Evolutionary conservation across 1,140 invertebrate species (phyloP), one percentile per base, ranked within the genome.

Genomic region (Lasioglossum albipes): DNA sequence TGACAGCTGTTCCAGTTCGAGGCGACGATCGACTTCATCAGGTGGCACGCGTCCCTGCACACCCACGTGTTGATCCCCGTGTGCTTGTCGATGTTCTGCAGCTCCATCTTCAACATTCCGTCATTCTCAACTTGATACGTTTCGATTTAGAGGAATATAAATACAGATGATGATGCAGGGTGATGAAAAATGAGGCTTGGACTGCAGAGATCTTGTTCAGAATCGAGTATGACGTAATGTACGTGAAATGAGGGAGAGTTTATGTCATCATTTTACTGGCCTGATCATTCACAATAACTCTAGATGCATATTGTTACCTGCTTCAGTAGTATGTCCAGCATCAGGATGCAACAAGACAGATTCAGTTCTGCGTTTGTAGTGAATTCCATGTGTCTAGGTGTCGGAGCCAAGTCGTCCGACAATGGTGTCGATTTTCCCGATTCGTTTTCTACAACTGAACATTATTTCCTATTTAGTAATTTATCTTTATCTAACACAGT

Each of bases 291-390:
- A 27, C 27, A 27, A 27, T 27, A 27, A 27, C 27, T 27, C 27
- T 27, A 27, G 27, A 27, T 27, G 36, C 36, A 5, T 36, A 36
- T 36, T 36, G 36, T 84, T 83, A 97, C 97, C 94, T 99, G 99
- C 94, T 99, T 99, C 6, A 99, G 93, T 57, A 99, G 92, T 82
- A 99, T 96, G 92, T 99, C 99, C 73, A 99, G 93, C 98, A 99
- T 99, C 4, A 99, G 95, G 81, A 99, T 97, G 91, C 98, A 99
- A 89, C 98, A 99, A 6, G 97, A 97, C 10, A 99, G 93, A 91
- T 97, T 97, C 52, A 97, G 94, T 86, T 97, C 96, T 27, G 95
- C 94, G 83, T 96, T 95, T 0, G 94, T 95, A 49, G 94, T 94
- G 82, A 95, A 95, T 89, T 95, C 94, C 31, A 94, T 94, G 83